Conservation (phyloP, 92 coral and sea anemone genomes). For the Phenganax stokvisi region DNA sequence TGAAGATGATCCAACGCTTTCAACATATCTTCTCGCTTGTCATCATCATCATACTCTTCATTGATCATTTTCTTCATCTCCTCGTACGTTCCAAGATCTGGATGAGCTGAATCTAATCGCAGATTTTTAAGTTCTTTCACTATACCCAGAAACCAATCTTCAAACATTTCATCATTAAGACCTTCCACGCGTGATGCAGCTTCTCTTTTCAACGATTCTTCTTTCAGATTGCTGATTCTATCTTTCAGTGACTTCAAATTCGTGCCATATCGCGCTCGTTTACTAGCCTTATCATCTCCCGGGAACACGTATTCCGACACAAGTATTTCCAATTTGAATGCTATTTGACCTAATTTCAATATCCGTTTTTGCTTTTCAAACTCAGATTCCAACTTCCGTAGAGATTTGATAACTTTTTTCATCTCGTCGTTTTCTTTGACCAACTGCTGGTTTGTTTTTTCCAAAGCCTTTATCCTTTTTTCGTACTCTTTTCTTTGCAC, state of each 20-base stretch:
- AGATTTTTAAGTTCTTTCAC: constrained; percentile 7
- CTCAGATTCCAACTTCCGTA: not conserved
- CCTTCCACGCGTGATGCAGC: not conserved
- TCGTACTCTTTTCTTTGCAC: constrained; percentile 3
- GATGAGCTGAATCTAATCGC: constrained; percentile 78
- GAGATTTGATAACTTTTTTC: constrained; percentile 13
- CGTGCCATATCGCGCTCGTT: constrained; percentile 15
- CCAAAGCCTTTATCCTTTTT: not conserved
- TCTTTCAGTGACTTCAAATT: constrained; percentile 1
- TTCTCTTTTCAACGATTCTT: not conserved
- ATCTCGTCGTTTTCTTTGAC: not conserved
- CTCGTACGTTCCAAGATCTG: constrained; percentile 59
- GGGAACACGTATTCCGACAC: constrained; percentile 27
- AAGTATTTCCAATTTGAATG: constrained; percentile 14
- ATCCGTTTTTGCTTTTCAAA: constrained; percentile 3
- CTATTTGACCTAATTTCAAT: constrained; percentile 22
- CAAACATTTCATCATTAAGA: constrained; percentile 22
- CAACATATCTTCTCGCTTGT: constrained; percentile 6
- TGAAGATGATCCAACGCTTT: not conserved
- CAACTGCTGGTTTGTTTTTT: constrained; percentile 8
- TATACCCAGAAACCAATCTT: constrained; percentile 32
- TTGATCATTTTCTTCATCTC: constrained; percentile 50
- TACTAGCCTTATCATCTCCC: constrained; percentile 19
- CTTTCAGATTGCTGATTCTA: constrained; percentile 7
- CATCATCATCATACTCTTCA: constrained; percentile 1